Evolutionary conservation across 2,797 vertebrate species (phyloP).

Genomic region (Lindbergichthys nudifrons): DNA sequence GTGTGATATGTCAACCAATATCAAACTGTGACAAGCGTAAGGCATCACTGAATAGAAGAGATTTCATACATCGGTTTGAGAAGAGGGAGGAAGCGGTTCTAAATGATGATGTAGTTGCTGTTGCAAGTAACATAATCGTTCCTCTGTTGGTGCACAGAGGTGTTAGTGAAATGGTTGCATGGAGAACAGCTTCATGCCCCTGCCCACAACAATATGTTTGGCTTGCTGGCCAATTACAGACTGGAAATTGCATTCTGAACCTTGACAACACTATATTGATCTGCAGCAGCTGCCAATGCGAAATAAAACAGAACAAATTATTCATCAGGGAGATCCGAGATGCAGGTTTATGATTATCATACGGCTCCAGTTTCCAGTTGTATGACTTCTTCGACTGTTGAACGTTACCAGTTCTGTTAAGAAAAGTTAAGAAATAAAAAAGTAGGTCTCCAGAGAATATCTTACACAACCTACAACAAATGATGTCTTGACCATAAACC

Average conservation of each 20-base stretch:
- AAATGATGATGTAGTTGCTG: conserved; percentile 51
- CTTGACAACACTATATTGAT: conserved; percentile 70
- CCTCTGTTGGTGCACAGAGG: conserved; percentile 49
- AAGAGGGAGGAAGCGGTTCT: conserved; percentile 23
- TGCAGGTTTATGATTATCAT: conserved; percentile 32
- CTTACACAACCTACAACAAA: background rate
- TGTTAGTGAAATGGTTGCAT: conserved; percentile 54
- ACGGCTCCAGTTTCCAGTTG: background rate
- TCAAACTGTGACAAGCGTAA: conserved; percentile 65
- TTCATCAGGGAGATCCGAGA: conserved; percentile 31
- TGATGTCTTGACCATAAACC: conserved; percentile 4
- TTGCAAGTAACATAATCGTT: conserved; percentile 59
- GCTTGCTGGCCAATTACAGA: conserved; percentile 67
- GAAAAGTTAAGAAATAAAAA: background rate
- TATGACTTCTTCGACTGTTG: background rate
- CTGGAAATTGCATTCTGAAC: conserved; percentile 69
- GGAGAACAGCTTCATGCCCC: conserved; percentile 56
- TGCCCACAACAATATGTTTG: conserved; percentile 63
- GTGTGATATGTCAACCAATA: conserved; percentile 76
- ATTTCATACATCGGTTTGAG: conserved; percentile 47
- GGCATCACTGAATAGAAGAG: conserved; percentile 54
- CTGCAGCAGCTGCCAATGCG: conserved; percentile 37
- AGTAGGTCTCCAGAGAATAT: background rate
- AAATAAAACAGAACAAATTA: conserved; percentile 20
- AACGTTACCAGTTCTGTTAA: background rate